phyloP scores from a whole-genome alignment of 2,888 invertebrate genomes.

The Macrophya alboannulata region DNA sequence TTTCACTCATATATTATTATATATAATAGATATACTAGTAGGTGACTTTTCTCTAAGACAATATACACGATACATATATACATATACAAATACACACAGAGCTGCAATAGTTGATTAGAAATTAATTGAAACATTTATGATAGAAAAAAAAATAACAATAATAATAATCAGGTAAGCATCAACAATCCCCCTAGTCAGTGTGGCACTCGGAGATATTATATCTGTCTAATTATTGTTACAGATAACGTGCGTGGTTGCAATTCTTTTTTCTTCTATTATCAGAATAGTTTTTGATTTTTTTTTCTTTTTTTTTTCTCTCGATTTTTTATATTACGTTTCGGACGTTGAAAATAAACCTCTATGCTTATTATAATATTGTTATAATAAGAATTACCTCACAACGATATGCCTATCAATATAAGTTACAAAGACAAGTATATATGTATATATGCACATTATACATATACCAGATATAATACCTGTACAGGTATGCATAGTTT shows the following conservation, averaged over 20 bases:
- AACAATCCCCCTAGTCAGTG: constrained; percentile 76
- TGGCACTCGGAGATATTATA: constrained; percentile 76
- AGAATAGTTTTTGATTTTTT: constrained; percentile 28
- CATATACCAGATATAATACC: constrained; percentile 65
- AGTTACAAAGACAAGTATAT: constrained; percentile 75
- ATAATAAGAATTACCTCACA: constrained; percentile 74
- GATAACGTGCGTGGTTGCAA: constrained; percentile 67
- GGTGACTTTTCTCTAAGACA: constrained; percentile 77
- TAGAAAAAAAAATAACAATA: neutral
- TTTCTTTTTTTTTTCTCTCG: constrained; percentile 66
- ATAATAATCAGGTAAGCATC: neutral
- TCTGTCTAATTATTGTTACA: constrained; percentile 72
- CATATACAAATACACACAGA: neutral
- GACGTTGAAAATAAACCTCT: neutral
- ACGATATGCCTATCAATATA: constrained; percentile 75
- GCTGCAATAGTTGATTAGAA: constrained; percentile 45
- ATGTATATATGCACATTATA: constrained; percentile 64
- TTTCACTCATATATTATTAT: neutral
- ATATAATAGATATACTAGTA: neutral
- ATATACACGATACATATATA: constrained; percentile 65
- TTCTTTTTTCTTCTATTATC: constrained; percentile 59
- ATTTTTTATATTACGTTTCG: constrained; percentile 63
- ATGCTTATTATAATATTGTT: neutral
- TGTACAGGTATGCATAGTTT: neutral
- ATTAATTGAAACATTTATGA: neutral